Evolutionary conservation across 2,113 vertebrate genomes (phyloP), one percentile per base, ranked within the genome.

Genomic region (Notothenia rossii): DNA sequence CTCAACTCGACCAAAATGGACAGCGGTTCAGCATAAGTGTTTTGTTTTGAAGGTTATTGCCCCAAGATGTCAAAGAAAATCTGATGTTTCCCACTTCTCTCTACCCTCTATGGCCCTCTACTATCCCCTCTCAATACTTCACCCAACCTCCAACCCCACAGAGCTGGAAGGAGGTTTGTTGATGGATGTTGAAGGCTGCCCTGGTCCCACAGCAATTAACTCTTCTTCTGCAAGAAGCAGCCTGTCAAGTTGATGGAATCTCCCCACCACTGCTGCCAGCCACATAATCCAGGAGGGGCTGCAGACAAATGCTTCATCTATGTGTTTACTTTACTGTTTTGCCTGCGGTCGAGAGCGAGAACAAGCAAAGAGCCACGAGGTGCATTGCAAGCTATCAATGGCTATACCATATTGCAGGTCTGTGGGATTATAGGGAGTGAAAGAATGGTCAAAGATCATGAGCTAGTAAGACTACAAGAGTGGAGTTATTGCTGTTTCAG

Each of bases 151-250:
- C 84, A 92, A 85, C 90, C 78, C 84, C 78, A 81, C 65, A 46
- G 82, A 89, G 87, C 89, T 88, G 63, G 83, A 86, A 92, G 86
- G 88, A 87, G 88, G 63, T 87, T 87, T 86, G 91, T 82, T 94
- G 93, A 94, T 92, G 90, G 91, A 94, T 94, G 88, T 90, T 84
- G 93, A 94, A 92, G 78, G 88, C 90, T 84, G 75, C 83, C 83
- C 77, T 15, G 75, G 91, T 94, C 94, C 94, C 92, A 91, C 90
- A 94, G 91, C 94, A 94, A 95, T 95, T 95, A 95, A 93, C 94
- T 95, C 89, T 90, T 91, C 90, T 93, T 75, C 87, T 82, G 82
- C 90, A 91, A 91, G 91, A 92, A 87, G 82, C 75, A 71, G 87
- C 83, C 88, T 92, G 94, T 92, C 95, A 93, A 86, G 56, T 85